Percentiles rank a stretch among this genome's conserved stretches.
These are phyloP conservation scores for Carabus problematicus DNA, from an alignment of 2,888 invertebrate species.

Conservation along the genomic window DNA sequence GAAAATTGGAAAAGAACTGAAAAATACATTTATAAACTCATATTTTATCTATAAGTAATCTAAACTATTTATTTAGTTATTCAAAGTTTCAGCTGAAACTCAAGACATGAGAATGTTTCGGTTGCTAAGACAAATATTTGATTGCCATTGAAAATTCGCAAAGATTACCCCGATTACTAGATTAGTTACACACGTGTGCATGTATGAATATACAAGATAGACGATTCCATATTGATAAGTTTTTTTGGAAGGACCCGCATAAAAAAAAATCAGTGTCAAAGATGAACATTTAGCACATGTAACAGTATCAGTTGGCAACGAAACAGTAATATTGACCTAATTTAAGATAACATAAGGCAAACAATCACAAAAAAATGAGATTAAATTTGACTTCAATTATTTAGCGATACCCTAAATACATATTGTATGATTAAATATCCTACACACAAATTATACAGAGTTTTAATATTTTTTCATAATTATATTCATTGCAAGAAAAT, in stretches of 20 bases:
- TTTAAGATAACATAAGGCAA: slow-evolving; percentile 4
- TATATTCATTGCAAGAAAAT: neutral
- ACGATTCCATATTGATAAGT: neutral
- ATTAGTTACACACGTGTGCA: neutral
- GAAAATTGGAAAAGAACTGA: no score
- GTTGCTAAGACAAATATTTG: no score
- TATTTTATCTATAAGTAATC: no score
- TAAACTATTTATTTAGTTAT: no score
- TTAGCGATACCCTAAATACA: no score
- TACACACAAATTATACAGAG: neutral
- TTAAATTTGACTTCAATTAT: no score
- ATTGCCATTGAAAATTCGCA: no score
- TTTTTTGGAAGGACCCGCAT: neutral
- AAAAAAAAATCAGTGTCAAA: neutral
- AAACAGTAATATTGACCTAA: slow-evolving; percentile 10
- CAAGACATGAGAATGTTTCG: no score
- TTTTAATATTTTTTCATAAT: neutral
- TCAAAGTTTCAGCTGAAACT: no score
- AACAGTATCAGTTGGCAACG: slow-evolving; percentile 8
- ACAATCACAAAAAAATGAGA: neutral
- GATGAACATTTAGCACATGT: neutral
- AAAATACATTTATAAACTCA: no score
- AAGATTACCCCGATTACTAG: neutral
- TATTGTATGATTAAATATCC: neutral
- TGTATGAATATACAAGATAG: neutral